These are phyloP conservation scores for Toxotes chatareus DNA, from an alignment of 2,113 vertebrate genomes.

Conservation along the genomic window DNA sequence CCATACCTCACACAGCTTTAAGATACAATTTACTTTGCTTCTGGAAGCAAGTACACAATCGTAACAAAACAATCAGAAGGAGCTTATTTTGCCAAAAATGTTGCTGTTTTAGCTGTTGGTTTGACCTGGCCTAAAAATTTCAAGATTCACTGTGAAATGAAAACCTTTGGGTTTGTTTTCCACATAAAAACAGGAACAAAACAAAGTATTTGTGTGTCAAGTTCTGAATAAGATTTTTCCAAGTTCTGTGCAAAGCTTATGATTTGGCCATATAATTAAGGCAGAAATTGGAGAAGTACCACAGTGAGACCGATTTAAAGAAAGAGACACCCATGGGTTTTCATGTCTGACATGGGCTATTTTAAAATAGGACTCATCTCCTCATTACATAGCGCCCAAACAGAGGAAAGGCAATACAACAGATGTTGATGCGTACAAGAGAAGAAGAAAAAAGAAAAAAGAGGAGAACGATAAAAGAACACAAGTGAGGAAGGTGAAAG, in stretches of 20 bases:
- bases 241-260: not conserved
- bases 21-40: not conserved
- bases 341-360: not conserved
- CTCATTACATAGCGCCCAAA: not conserved
- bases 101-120: not conserved
- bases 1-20: too few relatives aligned
- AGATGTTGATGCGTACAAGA: constrained; percentile 31
- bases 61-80: not conserved
- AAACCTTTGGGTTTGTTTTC: not conserved
- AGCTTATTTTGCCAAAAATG: not conserved
- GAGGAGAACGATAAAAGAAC: constrained; percentile 10
- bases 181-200: not conserved
- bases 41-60: not conserved
- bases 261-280: not conserved
- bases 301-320: not conserved
- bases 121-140: not conserved
- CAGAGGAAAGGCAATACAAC: not conserved
- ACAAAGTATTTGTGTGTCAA: not conserved
- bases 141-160: not conserved
- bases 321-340: constrained; percentile 26
- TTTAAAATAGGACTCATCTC: constrained; percentile 42
- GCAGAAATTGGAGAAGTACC: not conserved
- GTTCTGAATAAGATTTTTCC: not conserved
- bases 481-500: constrained; percentile 34
- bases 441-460: not conserved